Evolutionary conservation across 1,140 invertebrate species (phyloP).

Genomic region (Diplogasteroides magnus): DNA sequence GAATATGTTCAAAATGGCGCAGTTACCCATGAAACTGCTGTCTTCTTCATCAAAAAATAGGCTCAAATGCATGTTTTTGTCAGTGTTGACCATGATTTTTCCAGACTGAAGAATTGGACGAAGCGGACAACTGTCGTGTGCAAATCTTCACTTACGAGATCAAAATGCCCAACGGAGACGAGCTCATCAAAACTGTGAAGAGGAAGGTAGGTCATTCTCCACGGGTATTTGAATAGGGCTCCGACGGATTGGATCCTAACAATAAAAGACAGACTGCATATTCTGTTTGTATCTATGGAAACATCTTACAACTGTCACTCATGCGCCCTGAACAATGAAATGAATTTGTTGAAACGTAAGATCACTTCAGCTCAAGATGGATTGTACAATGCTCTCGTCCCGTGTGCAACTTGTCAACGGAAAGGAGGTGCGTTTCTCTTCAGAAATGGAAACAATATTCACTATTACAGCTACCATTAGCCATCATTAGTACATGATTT

Average conservation of each 20-base stretch:
- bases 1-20: too few relatives aligned
- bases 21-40: neutral
- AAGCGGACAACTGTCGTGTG: conserved; percentile 17
- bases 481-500: too few relatives aligned
- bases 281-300: too few relatives aligned
- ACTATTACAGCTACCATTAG: neutral
- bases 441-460: conserved; percentile 1
- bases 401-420: conserved; percentile 6
- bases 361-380: conserved; percentile 1
- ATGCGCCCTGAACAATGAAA: too few relatives aligned
- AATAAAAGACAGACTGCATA: neutral
- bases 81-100: neutral
- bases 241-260: neutral
- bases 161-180: conserved; percentile 3
- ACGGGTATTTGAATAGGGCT: neutral
- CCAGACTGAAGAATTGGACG: conserved; percentile 30
- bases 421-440: neutral
- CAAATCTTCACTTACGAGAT: conserved; percentile 17
- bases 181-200: conserved; percentile 12
- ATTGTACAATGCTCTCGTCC: conserved; percentile 11
- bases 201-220: conserved; percentile 6
- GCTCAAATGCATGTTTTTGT: neutral
- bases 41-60: neutral
- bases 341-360: too few relatives aligned
- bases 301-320: too few relatives aligned